Conservation (phyloP, 2,888 invertebrate species). For the Drosophila mimica region DNA sequence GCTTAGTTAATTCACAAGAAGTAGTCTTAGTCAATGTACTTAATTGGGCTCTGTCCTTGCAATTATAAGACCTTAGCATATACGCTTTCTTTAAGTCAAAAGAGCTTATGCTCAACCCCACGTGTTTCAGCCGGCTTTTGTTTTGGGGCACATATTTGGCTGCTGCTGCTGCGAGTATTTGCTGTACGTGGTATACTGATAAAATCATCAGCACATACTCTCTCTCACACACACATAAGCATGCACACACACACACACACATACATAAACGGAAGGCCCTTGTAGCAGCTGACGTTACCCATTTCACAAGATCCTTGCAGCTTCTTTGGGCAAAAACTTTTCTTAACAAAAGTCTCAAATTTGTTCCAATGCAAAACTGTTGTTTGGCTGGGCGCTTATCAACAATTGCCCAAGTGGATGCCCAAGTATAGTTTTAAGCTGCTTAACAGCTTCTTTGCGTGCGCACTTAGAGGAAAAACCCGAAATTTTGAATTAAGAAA, state of each 20-base stretch:
- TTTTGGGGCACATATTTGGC: slow-evolving; percentile 47
- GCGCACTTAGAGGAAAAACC: slow-evolving; percentile 11
- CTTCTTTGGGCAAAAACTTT: slow-evolving; percentile 51
- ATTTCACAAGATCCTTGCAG: slow-evolving; percentile 33
- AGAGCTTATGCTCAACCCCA: slow-evolving; percentile 1
- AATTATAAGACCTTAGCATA: background rate
- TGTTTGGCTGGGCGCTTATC: slow-evolving; percentile 78
- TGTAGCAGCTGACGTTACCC: slow-evolving; percentile 48
- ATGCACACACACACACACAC: background rate
- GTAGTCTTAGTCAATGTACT: background rate
- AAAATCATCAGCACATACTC: slow-evolving; percentile 41
- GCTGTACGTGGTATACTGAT: slow-evolving; percentile 69
- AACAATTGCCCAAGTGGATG: slow-evolving; percentile 75
- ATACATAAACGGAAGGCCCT: slow-evolving; percentile 7
- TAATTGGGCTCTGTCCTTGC: background rate
- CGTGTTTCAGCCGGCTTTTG: slow-evolving; percentile 37
- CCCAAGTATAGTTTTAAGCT: slow-evolving; percentile 80
- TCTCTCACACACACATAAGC: background rate
- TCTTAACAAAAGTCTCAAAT: slow-evolving; percentile 79
- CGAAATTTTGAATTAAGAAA: background rate
- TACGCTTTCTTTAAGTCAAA: slow-evolving; percentile 1
- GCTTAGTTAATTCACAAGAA: background rate
- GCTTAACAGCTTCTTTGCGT: slow-evolving; percentile 79
- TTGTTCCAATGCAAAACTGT: slow-evolving; percentile 79
- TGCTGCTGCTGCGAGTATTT: slow-evolving; percentile 36